These are phyloP conservation scores for Spodoptera littoralis DNA, from an alignment of 2,888 invertebrate genomes.

Conservation along the genomic window DNA sequence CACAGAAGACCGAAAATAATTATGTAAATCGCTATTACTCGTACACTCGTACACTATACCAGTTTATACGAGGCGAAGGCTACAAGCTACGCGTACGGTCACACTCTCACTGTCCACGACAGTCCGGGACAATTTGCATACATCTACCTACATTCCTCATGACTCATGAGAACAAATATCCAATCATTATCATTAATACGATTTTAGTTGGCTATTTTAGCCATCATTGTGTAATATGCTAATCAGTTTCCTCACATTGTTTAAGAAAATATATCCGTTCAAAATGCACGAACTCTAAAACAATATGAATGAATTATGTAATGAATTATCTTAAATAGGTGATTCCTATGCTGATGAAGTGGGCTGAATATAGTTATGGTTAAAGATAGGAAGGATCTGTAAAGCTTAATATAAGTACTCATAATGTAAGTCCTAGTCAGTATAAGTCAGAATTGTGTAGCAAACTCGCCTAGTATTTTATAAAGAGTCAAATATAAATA, in stretches of 20 bases:
- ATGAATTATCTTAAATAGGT: slow-evolving; percentile 9
- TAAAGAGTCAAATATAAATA: too few relatives aligned
- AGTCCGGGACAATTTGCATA: too few relatives aligned
- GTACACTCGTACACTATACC: not conserved
- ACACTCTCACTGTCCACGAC: not conserved
- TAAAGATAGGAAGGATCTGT: too few relatives aligned
- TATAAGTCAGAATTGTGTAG: too few relatives aligned
- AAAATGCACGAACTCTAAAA: slow-evolving; percentile 19
- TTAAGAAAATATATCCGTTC: slow-evolving; percentile 32
- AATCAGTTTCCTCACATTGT: slow-evolving; percentile 45
- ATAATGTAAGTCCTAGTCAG: too few relatives aligned
- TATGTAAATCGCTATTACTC: slow-evolving; percentile 2
- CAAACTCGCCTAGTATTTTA: too few relatives aligned
- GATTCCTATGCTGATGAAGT: slow-evolving; percentile 26
- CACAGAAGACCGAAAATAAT: not conserved
- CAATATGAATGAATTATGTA: slow-evolving; percentile 5
- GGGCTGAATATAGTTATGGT: not conserved
- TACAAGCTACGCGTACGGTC: not conserved
- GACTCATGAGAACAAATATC: slow-evolving; percentile 9
- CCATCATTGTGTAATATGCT: slow-evolving; percentile 18
- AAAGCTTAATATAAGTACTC: too few relatives aligned
- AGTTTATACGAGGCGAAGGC: too few relatives aligned
- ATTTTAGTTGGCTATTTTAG: slow-evolving; percentile 14
- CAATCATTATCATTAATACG: slow-evolving; percentile 5
- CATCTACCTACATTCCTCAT: not conserved